Base-by-base conservation (phyloP, 2,113 vertebrate genomes). In the Heterotilapia buettikoferi region DNA sequence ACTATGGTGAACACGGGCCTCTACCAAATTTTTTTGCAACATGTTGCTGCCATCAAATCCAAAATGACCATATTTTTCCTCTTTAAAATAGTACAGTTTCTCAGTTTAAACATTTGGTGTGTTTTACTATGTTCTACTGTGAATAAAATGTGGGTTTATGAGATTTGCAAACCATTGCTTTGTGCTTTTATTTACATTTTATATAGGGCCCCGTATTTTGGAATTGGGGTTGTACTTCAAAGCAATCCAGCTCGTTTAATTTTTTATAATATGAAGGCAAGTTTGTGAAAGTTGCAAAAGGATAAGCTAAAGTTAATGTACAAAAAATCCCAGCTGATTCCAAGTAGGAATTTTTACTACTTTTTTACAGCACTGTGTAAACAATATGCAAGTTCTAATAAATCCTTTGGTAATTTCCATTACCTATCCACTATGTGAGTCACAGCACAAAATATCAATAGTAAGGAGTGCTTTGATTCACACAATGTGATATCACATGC, bases 1-100 rank as follows among this genome's bases (percentile, higher is more conserved):
- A 18, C 29, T 33, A 0, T 6, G 16, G 29, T 63, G 29, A 0
- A 63, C 59, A 33, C 2, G 5, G 0, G 59, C 59, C 16, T 63
- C 2, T 33, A 61, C 57, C 57, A 3, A 61, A 61, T 18, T 10
- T 0, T 14, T 31, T 31, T 59, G 8, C 26, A 9, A 61, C 14
- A 18, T 31, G 26, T 59, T 31, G 26, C 26, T 9, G 26, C 26
- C 56, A 18, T 59, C 8, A 61, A 61, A 61, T 61, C 5, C 57
- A 33, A 61, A 61, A 0, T 61, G 16, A 59, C 0, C 29, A 61
- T 31, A 61, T 63, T 63, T 63, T 63, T 63, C 36, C 21, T 33
- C 57, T 61, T 63, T 63, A 63, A 63, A 63, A 36, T n/a, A 36
- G 61, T 66, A 61, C 0, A 3, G 0, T 66, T 66, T 66, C 61